Conservation (phyloP, 2,888 invertebrate genomes). For the Ennomos erosarius region DNA sequence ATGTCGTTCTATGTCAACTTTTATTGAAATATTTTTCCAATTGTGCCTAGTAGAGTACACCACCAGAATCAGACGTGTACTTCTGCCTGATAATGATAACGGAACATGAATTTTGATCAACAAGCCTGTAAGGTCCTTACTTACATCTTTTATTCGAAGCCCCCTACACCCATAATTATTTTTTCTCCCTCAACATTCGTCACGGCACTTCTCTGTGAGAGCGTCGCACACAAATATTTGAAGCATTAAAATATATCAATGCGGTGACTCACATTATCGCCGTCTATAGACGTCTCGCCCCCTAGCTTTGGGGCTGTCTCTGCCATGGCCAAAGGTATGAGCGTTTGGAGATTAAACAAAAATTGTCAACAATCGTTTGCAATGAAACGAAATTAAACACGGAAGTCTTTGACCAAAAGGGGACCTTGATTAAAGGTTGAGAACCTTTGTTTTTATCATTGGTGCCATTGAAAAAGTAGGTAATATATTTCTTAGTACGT, state of each 20-base stretch:
- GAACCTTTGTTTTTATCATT: no score
- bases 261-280: constrained; percentile 65
- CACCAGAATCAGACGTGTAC: no score
- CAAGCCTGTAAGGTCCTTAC: background rate
- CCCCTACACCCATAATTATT: constrained; percentile 11
- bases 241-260: constrained; percentile 50
- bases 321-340: constrained; percentile 43
- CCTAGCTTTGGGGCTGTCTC: constrained; percentile 52
- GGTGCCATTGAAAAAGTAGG: no score
- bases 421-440: no score
- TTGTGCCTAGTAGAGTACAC: no score
- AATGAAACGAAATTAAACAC: no score
- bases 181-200: constrained; percentile 28
- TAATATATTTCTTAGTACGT: no score
- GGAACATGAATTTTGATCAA: constrained; percentile 1
- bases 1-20: no score
- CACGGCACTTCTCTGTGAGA: constrained; percentile 41
- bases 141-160: constrained; percentile 6
- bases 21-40: no score
- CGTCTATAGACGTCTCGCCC: constrained; percentile 53
- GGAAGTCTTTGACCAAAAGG: no score
- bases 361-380: no score
- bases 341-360: constrained; percentile 3
- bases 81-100: background rate
- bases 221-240: constrained; percentile 49